These are phyloP conservation scores for Caenorhabditis sp. DNA, from an alignment of 2,888 invertebrate genomes.

Conservation along the genomic window DNA sequence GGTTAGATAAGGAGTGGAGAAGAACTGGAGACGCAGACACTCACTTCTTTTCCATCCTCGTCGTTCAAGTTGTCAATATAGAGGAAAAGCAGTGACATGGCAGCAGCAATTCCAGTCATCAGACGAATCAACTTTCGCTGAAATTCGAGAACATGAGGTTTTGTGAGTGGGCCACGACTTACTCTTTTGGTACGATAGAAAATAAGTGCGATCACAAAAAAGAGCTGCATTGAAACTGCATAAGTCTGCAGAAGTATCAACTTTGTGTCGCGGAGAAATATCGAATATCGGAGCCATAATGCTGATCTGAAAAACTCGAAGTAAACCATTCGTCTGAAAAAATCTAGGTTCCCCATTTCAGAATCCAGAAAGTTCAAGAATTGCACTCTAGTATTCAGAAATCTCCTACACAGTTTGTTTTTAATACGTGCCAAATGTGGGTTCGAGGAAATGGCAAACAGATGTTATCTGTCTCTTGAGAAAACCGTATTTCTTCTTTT, in stretches of 20 bases:
- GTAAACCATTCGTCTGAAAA: background rate
- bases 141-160: conserved; percentile 22
- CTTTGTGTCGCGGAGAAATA: conserved; percentile 81
- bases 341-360: background rate
- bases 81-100: conserved; percentile 73
- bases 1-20: conserved; percentile 2
- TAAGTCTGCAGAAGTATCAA: conserved; percentile 78
- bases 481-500: conserved; percentile 23
- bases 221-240: conserved; percentile 80
- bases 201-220: conserved; percentile 78
- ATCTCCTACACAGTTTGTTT: background rate
- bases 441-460: background rate
- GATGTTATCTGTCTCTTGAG: conserved; percentile 5
- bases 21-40: conserved; percentile 34
- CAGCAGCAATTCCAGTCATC: conserved; percentile 65
- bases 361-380: background rate
- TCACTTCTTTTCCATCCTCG: conserved; percentile 78
- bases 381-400: conserved; percentile 11
- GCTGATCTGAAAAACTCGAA: conserved; percentile 70
- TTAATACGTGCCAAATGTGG: conserved; percentile 15
- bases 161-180: background rate
- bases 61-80: conserved; percentile 73
- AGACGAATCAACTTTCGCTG: conserved; percentile 76
- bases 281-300: conserved; percentile 81
- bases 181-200: conserved; percentile 80